Evolutionary conservation across 2,113 vertebrate species (phyloP).

Genomic region (Mustela lutreola): DNA sequence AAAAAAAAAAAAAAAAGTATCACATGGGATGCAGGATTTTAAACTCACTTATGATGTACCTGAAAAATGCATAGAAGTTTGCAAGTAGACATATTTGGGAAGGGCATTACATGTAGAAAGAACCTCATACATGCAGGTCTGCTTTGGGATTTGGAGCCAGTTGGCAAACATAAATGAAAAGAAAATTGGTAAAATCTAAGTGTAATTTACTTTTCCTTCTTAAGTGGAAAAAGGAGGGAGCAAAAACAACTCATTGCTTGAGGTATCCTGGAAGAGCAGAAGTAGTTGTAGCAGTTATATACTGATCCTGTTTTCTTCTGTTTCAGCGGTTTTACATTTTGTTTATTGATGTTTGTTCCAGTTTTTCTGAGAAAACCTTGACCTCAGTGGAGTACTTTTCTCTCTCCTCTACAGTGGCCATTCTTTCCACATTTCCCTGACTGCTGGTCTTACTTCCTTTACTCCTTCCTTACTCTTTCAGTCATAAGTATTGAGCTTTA

Average conservation of each 20-base stretch:
- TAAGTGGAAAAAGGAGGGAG: not conserved
- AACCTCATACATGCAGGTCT: not conserved
- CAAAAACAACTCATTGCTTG: not conserved
- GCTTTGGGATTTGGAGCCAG: not conserved
- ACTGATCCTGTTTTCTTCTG: not conserved
- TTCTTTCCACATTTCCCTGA: not conserved
- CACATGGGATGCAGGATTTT: not conserved
- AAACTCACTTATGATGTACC: not conserved
- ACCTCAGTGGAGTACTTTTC: not conserved
- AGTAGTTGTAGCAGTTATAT: not conserved
- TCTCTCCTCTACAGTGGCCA: not conserved
- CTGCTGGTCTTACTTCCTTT: not conserved
- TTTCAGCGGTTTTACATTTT: not conserved
- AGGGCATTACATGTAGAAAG: not conserved
- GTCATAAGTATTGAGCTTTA: not conserved
- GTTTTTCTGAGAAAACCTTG: not conserved
- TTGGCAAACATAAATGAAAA: not conserved
- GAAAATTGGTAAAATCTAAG: not conserved
- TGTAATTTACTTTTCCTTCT: not conserved
- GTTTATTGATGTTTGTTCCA: not conserved
- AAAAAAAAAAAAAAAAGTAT: not conserved
- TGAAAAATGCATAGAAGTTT: not conserved
- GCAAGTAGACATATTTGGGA: not conserved
- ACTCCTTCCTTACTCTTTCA: not conserved
- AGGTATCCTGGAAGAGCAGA: not conserved